Percentiles rank a stretch among this genome's conserved stretches.
Conservation (phyloP, 2,797 vertebrate genomes). For the Bucorvus abyssinicus region DNA sequence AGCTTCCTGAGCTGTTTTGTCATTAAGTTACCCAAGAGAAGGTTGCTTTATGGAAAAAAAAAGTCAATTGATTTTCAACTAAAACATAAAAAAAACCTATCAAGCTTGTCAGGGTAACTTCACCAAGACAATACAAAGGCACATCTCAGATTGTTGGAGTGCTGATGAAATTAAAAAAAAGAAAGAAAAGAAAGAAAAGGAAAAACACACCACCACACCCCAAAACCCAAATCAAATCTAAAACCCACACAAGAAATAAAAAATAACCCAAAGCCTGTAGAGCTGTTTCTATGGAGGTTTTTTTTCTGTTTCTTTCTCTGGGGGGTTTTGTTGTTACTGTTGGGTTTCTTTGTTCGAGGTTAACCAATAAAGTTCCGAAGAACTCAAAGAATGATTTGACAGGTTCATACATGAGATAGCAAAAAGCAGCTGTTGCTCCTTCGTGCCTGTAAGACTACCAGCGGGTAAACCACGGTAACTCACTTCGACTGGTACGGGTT, state of each 20-base stretch:
- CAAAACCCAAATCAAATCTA: neutral
- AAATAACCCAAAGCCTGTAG: neutral
- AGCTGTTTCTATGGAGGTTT: neutral
- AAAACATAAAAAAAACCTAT: constrained; percentile 20
- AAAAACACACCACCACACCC: neutral
- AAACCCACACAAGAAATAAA: neutral
- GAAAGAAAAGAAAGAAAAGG: neutral
- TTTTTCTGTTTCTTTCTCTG: neutral
- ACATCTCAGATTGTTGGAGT: neutral
- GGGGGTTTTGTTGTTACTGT: neutral
- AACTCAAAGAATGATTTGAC: neutral
- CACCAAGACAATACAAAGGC: constrained; percentile 2
- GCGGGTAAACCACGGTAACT: constrained; percentile 62
- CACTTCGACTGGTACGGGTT: constrained; percentile 98
- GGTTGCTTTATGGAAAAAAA: neutral
- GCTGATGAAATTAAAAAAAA: neutral
- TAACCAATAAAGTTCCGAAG: neutral
- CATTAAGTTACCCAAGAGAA: constrained; percentile 44
- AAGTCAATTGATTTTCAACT: constrained; percentile 21
- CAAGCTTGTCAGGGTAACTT: neutral
- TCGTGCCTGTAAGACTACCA: neutral
- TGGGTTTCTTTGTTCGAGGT: neutral
- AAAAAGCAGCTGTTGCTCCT: neutral
- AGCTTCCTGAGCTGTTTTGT: constrained; percentile 51
- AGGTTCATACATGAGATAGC: neutral